Evolutionary conservation across 2,113 vertebrate species (phyloP).

Genomic region (Monarcha castaneiventris): DNA sequence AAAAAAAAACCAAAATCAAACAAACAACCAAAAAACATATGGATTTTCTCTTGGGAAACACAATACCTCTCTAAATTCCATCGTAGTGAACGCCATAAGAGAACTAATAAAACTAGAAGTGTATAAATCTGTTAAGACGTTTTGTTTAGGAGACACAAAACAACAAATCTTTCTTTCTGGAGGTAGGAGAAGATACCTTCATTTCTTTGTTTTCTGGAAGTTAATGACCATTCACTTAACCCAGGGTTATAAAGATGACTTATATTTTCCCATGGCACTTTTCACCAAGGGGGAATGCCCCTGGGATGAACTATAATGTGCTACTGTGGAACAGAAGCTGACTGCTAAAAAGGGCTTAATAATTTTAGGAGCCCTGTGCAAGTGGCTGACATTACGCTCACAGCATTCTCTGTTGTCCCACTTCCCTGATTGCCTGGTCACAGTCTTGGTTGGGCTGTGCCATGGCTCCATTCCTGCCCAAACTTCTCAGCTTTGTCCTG

Average conservation of each 20-base stretch:
- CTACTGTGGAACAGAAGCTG: not conserved
- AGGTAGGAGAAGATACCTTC: not conserved
- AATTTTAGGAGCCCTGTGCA: not conserved
- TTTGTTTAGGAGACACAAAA: not conserved
- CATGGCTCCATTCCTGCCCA: not conserved
- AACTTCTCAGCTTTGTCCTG: not conserved
- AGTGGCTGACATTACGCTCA: fast-evolving
- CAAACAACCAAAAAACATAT: not conserved
- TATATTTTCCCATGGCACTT: not conserved
- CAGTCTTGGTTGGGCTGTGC: not conserved
- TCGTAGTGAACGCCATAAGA: not conserved
- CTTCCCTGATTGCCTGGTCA: not conserved
- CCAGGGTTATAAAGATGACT: not conserved
- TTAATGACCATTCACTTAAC: not conserved
- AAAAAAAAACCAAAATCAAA: not conserved
- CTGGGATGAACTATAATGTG: not conserved
- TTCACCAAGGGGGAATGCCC: not conserved
- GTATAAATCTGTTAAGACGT: not conserved
- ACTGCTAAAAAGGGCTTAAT: not conserved
- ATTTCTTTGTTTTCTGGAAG: not conserved
- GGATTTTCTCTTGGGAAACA: not conserved
- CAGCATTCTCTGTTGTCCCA: not conserved
- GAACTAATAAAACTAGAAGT: not conserved
- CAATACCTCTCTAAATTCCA: not conserved
- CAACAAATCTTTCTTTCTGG: not conserved